These are phyloP conservation scores for Catostylus mosaicus DNA, from an alignment of 30 jellyfish, hydroid and myxozoan genomes.

Conservation along the genomic window DNA sequence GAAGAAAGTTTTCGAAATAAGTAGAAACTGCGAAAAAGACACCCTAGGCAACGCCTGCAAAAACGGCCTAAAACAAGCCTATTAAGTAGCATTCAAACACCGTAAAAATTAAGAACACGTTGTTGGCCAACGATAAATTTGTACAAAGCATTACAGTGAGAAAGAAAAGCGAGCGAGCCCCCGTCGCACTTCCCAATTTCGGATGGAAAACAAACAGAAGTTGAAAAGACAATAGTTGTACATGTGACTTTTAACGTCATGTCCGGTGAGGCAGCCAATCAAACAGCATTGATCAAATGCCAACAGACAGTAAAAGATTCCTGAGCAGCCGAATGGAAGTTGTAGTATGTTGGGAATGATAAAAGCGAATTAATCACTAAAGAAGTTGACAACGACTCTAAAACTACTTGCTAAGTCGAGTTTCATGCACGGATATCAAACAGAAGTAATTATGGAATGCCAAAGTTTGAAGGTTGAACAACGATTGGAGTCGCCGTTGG, in stretches of 20 bases:
- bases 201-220: constrained; percentile 21
- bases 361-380: constrained; percentile 2
- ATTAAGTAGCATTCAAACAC: too few relatives aligned
- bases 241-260: constrained; percentile 52
- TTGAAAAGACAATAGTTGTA: background rate
- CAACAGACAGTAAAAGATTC: constrained; percentile 46
- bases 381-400: constrained; percentile 3
- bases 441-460: constrained; percentile 32
- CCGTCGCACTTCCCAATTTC: background rate
- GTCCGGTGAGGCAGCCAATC: constrained; percentile 63
- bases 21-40: too few relatives aligned
- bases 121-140: too few relatives aligned
- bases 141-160: too few relatives aligned
- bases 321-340: constrained; percentile 41
- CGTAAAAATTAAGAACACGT: too few relatives aligned
- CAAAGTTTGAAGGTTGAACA: constrained; percentile 46
- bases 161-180: background rate
- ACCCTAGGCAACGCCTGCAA: too few relatives aligned
- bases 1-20: too few relatives aligned
- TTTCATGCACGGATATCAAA: background rate
- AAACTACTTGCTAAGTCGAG: background rate
- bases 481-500: constrained; percentile 91
- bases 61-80: too few relatives aligned
- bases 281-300: constrained; percentile 48
- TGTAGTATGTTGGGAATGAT: constrained; percentile 23